Base-by-base conservation (phyloP, 2,113 vertebrate genomes). In the Montifringilla adamsi region DNA sequence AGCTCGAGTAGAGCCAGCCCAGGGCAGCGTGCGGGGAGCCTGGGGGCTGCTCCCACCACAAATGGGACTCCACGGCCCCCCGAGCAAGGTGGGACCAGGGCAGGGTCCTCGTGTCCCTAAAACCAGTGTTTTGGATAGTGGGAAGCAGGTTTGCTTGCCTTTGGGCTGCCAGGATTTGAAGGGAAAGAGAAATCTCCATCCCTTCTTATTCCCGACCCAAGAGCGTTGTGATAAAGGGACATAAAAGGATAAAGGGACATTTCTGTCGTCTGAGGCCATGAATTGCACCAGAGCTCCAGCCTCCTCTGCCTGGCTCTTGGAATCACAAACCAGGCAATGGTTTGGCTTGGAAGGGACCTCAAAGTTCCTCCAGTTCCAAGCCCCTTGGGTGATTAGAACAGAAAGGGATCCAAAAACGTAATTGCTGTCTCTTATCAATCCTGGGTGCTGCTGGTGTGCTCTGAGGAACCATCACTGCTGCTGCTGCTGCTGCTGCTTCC, bases 1-100 rank as follows among this genome's bases (percentile, higher is more conserved):
- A 94, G 93, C 96, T 58, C 44, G 94, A 93, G 97, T 98, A 98
- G 97, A 97, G 47, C 96, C 81, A 97, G 87, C 72, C 47, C 4
- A 41, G 6, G 16, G 75, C 63, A 95, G 87, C 10, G 41, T 6
- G 0, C 3, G 23, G 89, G 59, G 87, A 46, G 83, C 43, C 80
- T 1, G 8, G 87, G 94, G 82, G 52, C 73, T 84, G 87, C 81
- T 90, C 5, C 7, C 58, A 3, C 37, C 27, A 0, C 76, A 30
- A 26, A 8, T 1, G 3, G 3, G 5, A 11, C 89, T 14, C 41
- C 63, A 11, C 5, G 0, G 2, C 21, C 26, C 23, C 49, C 37
- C 2, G 0, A 53, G 19, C 53, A 23, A 31, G 69, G 33, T 4
- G n/a, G 44, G 44, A 60, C 33, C 41, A 4, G 18, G 7, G 22